Evolutionary conservation across 2,797 vertebrate genomes (phyloP), one percentile per base, ranked within the genome.

Genomic region (Spinus olivaceus): DNA sequence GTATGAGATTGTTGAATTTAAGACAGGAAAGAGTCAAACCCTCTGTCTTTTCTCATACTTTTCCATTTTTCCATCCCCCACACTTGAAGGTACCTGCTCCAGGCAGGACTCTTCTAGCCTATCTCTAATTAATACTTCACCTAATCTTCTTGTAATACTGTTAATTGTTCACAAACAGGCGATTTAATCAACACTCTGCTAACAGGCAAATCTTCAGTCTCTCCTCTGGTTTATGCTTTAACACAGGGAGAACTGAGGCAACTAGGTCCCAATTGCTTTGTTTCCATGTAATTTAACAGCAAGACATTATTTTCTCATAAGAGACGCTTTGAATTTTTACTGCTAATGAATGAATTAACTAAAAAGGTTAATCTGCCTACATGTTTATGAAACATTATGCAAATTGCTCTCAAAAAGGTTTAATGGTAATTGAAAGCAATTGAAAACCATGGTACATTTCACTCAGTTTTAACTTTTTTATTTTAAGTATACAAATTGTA

Each of bases 301-400:
- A 96, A 96, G 97, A 97, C 97, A 97, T 97, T 98, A 98, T 97
- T 98, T 98, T 97, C 98, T 97, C 96, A 94, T 97, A 98, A 98
- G 97, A 98, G 96, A 92, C 96, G 95, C 97, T 98, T 97, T 97
- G 97, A 98, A 98, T 98, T 97, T 98, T 98, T 98, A 98, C 96
- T 97, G 97, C 97, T 98, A 98, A 98, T 98, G 98, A 98, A 98
- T 98, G 98, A 98, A 98, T 98, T 98, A 98, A 98, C 97, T 96
- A 97, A 98, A 98, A 98, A 98, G 98, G 98, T 98, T 98, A 98
- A 98, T 98, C 97, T 97, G 97, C 94, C 97, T 97, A 96, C 97
- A 97, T 98, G 98, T 98, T 98, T 98, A 98, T 98, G 97, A 98
- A 98, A 97, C 98, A 98, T 98, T 98, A 98, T 98, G 98, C 93